These are phyloP conservation scores for Drosophila mauritiana DNA, from an alignment of 1,140 invertebrate species.

Conservation along the genomic window DNA sequence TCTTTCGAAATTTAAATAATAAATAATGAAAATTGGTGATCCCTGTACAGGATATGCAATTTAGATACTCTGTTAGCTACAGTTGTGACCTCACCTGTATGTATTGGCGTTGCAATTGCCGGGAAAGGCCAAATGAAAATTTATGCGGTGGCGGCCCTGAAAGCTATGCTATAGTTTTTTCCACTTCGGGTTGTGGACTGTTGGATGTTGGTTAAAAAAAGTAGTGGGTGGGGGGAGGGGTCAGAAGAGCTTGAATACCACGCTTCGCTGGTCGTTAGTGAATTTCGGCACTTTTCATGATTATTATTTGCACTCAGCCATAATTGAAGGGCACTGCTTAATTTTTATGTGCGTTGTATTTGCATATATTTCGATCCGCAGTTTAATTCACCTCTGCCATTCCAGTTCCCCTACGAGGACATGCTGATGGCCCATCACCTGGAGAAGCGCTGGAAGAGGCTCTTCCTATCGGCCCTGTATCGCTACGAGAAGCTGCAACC, in stretches of 20 bases:
- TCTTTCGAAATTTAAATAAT: too few species aligned
- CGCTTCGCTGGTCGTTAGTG: slow-evolving; percentile 62
- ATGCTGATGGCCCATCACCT: slow-evolving; percentile 86
- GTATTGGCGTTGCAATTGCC: slow-evolving; percentile 38
- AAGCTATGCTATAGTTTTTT: slow-evolving; percentile 56
- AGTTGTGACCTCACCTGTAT: slow-evolving; percentile 3
- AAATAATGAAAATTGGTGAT: too few species aligned
- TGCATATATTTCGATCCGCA: slow-evolving; percentile 22
- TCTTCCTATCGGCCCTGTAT: slow-evolving; percentile 89
- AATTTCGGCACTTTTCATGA: slow-evolving; percentile 74
- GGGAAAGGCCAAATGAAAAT: slow-evolving; percentile 68
- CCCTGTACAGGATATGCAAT: not conserved
- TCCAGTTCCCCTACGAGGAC: slow-evolving; percentile 81
- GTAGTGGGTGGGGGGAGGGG: not conserved
- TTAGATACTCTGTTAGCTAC: not conserved
- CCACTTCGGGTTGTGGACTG: slow-evolving; percentile 17
- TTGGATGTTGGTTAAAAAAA: slow-evolving; percentile 19
- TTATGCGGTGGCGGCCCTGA: slow-evolving; percentile 67
- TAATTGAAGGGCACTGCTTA: slow-evolving; percentile 74
- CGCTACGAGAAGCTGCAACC: slow-evolving; percentile 88
- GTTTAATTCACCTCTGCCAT: slow-evolving; percentile 17
- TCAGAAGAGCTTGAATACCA: slow-evolving; percentile 6
- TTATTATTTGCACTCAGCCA: slow-evolving; percentile 81
- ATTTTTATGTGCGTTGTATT: slow-evolving; percentile 59
- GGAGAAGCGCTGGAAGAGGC: slow-evolving; percentile 88